Evolutionary conservation across 2,797 vertebrate genomes (phyloP).

Genomic region (Nannoperca australis): DNA sequence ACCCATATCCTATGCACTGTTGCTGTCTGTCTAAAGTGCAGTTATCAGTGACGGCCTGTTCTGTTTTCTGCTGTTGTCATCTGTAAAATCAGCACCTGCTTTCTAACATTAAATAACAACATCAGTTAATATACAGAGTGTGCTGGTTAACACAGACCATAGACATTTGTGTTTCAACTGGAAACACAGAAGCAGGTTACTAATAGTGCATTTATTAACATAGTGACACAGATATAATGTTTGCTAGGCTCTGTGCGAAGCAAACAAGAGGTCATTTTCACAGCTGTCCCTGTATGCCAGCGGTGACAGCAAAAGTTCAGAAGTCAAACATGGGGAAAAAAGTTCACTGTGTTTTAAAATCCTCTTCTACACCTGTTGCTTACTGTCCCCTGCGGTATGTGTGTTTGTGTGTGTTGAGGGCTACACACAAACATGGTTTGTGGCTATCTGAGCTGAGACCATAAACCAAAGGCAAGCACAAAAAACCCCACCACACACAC

Average conservation of each 20-base stretch:
- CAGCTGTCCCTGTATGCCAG: conserved; percentile 68
- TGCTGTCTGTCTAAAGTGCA: conserved; percentile 38
- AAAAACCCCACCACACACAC: conserved; percentile 18
- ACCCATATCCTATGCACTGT: conserved; percentile 20
- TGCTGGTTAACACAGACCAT: conserved; percentile 7
- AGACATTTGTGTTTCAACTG: background rate
- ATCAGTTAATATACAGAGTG: conserved; percentile 1
- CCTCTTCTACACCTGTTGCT: conserved; percentile 76
- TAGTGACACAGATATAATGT: conserved; percentile 16
- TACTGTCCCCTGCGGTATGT: conserved; percentile 27
- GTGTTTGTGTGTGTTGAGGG: conserved; percentile 17
- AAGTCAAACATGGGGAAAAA: conserved; percentile 53
- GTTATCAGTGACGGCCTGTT: conserved; percentile 35
- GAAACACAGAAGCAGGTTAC: conserved; percentile 18
- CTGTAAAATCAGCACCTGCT: conserved; percentile 56
- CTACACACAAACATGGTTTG: conserved; percentile 19
- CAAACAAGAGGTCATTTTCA: conserved; percentile 55
- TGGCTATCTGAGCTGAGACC: background rate
- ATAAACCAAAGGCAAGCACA: conserved; percentile 19
- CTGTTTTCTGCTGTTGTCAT: conserved; percentile 18
- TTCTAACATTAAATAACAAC: conserved; percentile 26
- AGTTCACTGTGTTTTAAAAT: conserved; percentile 36
- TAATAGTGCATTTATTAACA: conserved; percentile 13
- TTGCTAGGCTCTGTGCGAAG: conserved; percentile 8
- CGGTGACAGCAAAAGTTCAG: conserved; percentile 61